Evolutionary conservation across 2,888 invertebrate species (phyloP).

Genomic region (Pristionchus mayeri): DNA sequence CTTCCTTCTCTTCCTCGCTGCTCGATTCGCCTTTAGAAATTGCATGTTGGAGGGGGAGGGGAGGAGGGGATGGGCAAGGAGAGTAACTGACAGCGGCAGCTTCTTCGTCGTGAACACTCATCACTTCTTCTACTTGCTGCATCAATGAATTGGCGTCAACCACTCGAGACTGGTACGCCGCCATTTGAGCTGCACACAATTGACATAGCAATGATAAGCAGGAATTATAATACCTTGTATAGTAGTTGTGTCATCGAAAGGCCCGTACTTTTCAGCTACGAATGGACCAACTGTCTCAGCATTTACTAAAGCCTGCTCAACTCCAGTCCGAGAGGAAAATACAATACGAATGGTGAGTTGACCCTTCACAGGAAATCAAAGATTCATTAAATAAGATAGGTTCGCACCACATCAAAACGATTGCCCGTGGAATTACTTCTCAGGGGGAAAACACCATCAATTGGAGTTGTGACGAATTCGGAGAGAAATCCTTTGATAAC

Average conservation of each 20-base stretch:
- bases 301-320: neutral
- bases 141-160: neutral
- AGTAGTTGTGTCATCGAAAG: neutral
- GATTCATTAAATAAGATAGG: neutral
- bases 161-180: neutral
- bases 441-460: conserved; percentile 27
- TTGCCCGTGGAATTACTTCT: conserved; percentile 39
- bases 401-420: conserved; percentile 9
- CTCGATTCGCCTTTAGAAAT: conserved; percentile 50
- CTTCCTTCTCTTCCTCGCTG: conserved; percentile 49
- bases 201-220: neutral
- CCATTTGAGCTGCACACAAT: neutral
- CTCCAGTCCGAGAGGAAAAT: neutral
- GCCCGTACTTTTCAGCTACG: conserved; percentile 40
- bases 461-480: conserved; percentile 11
- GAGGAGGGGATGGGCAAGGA: too few relatives aligned
- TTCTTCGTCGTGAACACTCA: conserved; percentile 16
- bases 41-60: too few relatives aligned
- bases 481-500: conserved; percentile 36
- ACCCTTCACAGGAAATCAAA: conserved; percentile 11
- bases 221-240: conserved; percentile 29
- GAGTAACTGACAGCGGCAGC: neutral
- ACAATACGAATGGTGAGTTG: conserved; percentile 37
- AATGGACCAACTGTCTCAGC: conserved; percentile 33
- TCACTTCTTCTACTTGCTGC: conserved; percentile 44